Conservation (phyloP, 2,113 vertebrate genomes). For the Rhinolophus ferrumequinum region DNA sequence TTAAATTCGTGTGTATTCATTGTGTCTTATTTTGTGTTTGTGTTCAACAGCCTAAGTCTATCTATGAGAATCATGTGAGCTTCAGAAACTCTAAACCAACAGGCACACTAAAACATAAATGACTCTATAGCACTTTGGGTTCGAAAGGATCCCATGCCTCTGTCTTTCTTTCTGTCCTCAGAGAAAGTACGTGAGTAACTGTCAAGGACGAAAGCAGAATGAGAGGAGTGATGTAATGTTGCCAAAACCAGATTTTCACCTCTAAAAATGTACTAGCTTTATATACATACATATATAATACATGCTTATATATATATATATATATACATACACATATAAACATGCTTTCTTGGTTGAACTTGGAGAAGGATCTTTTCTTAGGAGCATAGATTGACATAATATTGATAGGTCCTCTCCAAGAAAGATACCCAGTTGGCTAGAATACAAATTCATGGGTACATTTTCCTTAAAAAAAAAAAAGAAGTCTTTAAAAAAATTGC, state of each 20-base stretch:
- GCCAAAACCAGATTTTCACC: not conserved
- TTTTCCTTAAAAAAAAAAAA: not conserved
- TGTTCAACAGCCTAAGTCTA: not conserved
- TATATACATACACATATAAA: too few relatives aligned
- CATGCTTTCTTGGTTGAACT: constrained; percentile 18
- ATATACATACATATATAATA: not conserved
- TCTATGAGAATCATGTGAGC: constrained; percentile 1
- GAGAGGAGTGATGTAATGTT: constrained; percentile 1
- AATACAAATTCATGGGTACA: not conserved
- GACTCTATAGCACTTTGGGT: not conserved
- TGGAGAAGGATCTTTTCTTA: constrained; percentile 2
- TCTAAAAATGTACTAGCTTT: constrained; percentile 11
- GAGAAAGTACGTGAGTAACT: not conserved
- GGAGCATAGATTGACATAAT: not conserved
- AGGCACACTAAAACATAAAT: not conserved
- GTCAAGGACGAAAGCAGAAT: not conserved
- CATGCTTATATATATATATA: not conserved
- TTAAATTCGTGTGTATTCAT: not conserved
- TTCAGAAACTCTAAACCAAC: not conserved
- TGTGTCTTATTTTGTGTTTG: constrained; percentile 11
- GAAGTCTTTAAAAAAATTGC: not conserved
- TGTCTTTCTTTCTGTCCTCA: not conserved
- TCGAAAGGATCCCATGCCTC: not conserved
- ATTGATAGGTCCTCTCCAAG: not conserved
- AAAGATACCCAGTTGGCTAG: not conserved